A percentile compares a stretch with the other conserved stretches of the same genome.
Evolutionary conservation across 2,888 invertebrate genomes (phyloP).

Genomic region (Neocrepidodera transversa): DNA sequence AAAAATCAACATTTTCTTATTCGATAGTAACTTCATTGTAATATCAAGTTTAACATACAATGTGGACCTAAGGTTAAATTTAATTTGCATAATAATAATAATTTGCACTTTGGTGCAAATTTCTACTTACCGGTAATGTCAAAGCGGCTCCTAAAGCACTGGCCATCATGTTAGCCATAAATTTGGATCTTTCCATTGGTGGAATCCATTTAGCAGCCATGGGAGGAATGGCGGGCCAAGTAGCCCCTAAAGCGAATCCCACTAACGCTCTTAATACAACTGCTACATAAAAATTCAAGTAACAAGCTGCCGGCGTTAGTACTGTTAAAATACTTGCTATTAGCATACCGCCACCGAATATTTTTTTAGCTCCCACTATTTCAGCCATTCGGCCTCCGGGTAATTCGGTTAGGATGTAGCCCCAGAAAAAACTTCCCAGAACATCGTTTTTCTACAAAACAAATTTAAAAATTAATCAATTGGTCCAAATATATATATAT

Average conservation of each 20-base stretch:
- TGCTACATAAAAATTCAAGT: slow-evolving; percentile 72
- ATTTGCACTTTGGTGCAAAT: no score
- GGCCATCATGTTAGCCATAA: slow-evolving; percentile 93
- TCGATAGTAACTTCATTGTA: no score
- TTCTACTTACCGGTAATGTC: slow-evolving; percentile 77
- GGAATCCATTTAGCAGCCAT: slow-evolving; percentile 96
- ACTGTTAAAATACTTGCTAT: slow-evolving; percentile 82
- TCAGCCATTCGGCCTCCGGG: slow-evolving; percentile 89
- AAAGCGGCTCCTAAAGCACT: slow-evolving; percentile 91
- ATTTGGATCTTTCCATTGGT: slow-evolving; percentile 90
- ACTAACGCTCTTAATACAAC: slow-evolving; percentile 73
- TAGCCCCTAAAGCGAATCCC: slow-evolving; percentile 71
- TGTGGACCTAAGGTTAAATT: no score
- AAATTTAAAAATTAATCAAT: no score
- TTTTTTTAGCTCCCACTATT: slow-evolving; percentile 78
- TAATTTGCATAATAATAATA: no score
- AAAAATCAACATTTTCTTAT: no score
- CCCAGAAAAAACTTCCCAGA: slow-evolving; percentile 90
- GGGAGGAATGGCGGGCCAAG: slow-evolving; percentile 93
- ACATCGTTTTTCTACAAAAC: slow-evolving; percentile 74
- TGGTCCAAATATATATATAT: neutral
- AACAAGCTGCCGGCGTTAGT: slow-evolving; percentile 79
- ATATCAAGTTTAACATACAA: no score
- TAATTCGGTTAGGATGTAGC: slow-evolving; percentile 87
- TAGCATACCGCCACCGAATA: slow-evolving; percentile 88